phyloP scores from a whole-genome alignment of 1,140 invertebrate species.

The Branchinecta lynchi region DNA sequence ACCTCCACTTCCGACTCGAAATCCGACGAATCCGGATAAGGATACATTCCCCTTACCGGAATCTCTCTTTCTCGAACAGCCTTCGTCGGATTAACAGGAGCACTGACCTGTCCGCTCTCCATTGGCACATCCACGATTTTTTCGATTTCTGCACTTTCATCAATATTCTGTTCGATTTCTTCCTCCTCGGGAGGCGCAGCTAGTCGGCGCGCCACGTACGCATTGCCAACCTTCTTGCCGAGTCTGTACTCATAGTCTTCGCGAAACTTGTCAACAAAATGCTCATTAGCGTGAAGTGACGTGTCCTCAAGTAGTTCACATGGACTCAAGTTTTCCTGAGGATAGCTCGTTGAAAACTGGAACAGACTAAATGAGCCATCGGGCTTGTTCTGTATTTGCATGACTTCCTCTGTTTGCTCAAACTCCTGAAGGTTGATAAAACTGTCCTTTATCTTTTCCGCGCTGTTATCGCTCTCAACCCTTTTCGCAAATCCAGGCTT shows the following conservation, averaged over 20 bases:
- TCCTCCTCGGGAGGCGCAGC: conserved; percentile 1
- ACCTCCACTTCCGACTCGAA: not conserved
- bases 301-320: not conserved
- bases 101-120: too few species aligned
- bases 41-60: not conserved
- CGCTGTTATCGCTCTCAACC: conserved; percentile 20
- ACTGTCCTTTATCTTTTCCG: conserved; percentile 22
- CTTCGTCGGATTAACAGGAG: not conserved
- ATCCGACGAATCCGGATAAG: conserved; percentile 2
- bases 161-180: not conserved
- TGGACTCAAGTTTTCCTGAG: not conserved
- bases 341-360: conserved; percentile 9
- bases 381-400: not conserved
- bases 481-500: not conserved
- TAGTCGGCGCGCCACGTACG: conserved; percentile 14
- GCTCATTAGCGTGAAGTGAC: not conserved
- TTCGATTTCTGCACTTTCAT: not conserved
- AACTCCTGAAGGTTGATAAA: not conserved
- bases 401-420: not conserved
- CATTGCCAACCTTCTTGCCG: conserved; percentile 4
- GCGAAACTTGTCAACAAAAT: not conserved
- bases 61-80: not conserved
- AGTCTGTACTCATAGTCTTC: not conserved
- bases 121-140: not conserved
- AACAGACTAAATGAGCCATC: not conserved